These are phyloP conservation scores for Rotaria magnacalcarata DNA, from an alignment of 2,888 invertebrate genomes.

Conservation along the genomic window DNA sequence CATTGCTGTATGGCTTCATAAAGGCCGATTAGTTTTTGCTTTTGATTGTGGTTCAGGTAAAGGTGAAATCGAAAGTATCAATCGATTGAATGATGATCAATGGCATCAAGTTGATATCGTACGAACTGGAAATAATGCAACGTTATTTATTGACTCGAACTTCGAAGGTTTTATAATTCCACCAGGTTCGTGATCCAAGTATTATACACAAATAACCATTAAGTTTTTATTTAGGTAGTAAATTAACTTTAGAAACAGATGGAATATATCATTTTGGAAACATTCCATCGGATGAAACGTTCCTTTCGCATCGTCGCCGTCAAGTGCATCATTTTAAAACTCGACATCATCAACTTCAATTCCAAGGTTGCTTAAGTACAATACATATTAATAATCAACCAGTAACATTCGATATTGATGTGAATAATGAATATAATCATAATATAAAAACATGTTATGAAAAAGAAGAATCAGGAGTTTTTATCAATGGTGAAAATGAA, in stretches of 20 bases:
- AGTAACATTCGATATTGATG: neutral
- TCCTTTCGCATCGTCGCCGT: neutral
- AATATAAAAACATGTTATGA: slow-evolving; percentile 20
- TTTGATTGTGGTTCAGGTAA: slow-evolving; percentile 43
- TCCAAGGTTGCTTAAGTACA: slow-evolving; percentile 15
- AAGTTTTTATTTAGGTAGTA: neutral
- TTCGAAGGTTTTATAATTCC: slow-evolving; percentile 27
- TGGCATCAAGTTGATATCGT: slow-evolving; percentile 25
- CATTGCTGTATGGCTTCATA: slow-evolving; percentile 40
- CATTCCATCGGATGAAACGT: neutral
- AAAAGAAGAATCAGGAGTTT: slow-evolving; percentile 33
- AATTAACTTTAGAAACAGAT: slow-evolving; percentile 8
- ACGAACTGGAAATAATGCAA: neutral
- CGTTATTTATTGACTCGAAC: neutral
- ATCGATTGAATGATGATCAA: slow-evolving; percentile 6
- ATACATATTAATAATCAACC: neutral
- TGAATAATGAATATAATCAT: neutral
- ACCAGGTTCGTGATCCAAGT: neutral
- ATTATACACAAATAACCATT: no score
- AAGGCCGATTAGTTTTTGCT: slow-evolving; percentile 40
- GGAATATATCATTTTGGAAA: slow-evolving; percentile 32
- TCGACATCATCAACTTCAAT: slow-evolving; percentile 10
- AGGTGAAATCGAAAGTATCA: slow-evolving; percentile 21
- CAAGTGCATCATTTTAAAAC: slow-evolving; percentile 30
- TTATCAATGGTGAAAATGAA: neutral